Evolutionary conservation across 2,797 vertebrate genomes (phyloP).

Genomic region (Sphenodon punctatus): DNA sequence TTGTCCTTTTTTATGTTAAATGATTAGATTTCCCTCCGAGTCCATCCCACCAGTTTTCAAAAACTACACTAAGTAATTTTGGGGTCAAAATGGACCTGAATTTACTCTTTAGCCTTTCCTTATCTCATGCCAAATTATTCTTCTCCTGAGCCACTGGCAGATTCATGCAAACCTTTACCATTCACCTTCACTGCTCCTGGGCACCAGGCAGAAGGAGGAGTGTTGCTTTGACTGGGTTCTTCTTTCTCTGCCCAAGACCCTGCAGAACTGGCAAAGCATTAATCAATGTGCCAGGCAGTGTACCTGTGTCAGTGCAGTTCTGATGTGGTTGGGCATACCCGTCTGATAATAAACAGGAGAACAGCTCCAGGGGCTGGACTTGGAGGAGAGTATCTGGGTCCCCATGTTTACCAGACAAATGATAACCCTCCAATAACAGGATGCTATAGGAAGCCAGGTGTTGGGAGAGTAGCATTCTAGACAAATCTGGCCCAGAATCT

Average conservation of each 20-base stretch:
- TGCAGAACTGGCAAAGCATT: background rate
- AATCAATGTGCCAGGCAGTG: background rate
- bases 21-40: background rate
- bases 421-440: background rate
- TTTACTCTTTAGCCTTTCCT: background rate
- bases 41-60: background rate
- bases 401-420: accelerated
- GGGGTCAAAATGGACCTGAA: background rate
- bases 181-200: background rate
- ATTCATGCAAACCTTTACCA: background rate
- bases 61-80: too few relatives aligned
- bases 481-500: too few relatives aligned
- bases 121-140: background rate
- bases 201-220: background rate
- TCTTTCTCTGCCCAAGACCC: accelerated
- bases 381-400: accelerated
- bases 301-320: background rate
- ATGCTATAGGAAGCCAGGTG: too few relatives aligned
- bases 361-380: background rate
- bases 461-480: too few relatives aligned
- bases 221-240: background rate
- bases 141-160: background rate
- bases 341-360: background rate
- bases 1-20: background rate
- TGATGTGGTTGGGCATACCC: background rate